A percentile compares a stretch with the other conserved stretches of the same genome.
These are phyloP conservation scores for Rhagoletis pomonella DNA, from an alignment of 1,140 invertebrate genomes.

Conservation along the genomic window DNA sequence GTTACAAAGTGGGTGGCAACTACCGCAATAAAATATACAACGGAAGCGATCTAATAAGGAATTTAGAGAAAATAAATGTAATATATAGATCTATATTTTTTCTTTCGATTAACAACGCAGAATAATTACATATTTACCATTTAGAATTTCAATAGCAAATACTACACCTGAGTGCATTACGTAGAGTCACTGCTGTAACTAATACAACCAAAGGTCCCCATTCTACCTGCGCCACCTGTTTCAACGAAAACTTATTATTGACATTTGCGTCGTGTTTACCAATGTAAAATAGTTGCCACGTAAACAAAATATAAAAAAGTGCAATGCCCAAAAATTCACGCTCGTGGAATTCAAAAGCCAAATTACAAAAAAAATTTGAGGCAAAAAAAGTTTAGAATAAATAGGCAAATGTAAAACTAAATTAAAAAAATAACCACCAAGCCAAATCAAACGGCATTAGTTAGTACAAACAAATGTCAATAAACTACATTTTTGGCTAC, in stretches of 20 bases:
- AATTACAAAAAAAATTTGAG: no score
- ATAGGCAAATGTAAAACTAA: background rate
- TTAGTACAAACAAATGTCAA: constrained; percentile 24
- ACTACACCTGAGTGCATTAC: no score
- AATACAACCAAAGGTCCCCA: no score
- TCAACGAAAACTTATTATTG: background rate
- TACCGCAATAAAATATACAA: no score
- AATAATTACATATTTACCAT: no score
- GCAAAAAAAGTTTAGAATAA: background rate
- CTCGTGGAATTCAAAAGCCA: background rate
- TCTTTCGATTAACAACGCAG: no score
- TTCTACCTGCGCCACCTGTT: background rate
- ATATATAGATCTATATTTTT: no score
- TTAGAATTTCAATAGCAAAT: no score
- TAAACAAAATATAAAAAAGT: background rate
- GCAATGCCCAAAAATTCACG: background rate
- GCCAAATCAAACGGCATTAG: background rate
- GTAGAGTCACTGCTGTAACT: no score
- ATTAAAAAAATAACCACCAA: background rate
- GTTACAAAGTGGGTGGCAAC: no score
- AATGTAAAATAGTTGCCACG: background rate
- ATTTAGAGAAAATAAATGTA: no score
- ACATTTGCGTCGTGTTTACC: background rate
- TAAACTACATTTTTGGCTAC: constrained; percentile 37
- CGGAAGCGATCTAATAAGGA: no score